Evolutionary conservation across 2,888 invertebrate genomes (phyloP), one percentile per base, ranked within the genome.

Genomic region (Cabera pusaria): DNA sequence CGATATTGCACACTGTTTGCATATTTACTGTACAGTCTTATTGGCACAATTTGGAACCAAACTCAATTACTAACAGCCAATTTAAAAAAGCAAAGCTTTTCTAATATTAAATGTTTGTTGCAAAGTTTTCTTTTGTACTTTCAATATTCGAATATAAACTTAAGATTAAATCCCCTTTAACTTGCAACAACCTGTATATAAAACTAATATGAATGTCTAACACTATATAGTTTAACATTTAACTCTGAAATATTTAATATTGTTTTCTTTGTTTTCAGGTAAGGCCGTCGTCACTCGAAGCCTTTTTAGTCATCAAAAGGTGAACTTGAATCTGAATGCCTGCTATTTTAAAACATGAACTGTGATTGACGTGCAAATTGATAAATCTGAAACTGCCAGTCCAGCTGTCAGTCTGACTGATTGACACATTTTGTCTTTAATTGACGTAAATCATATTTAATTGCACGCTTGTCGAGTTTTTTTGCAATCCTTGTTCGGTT

Each of bases 351-450:
- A 26, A 16, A 19, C n/a, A 28, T 18, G 24, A 28, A 17, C 17
- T 14, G 16, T 48, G 52, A 53, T 48, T 50, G 52, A 53, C 50
- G 38, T 36, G 18, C 21, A 36, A 39, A 44, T 40, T 42, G 70
- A 67, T 72, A 70, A 71, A 56, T 56, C 59, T 45, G 52, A 53
- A 56, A 59, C 59, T 54, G 64, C 60, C 65, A 57, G 59, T 59
- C 22, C 31, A n/a, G 3, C 53, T 52, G 65, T 64, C 63, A 52
- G 60, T 58, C 46, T 41, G 19, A 10, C 46, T 79, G 84, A 85
- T 72, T 80, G 84, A 82, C 82, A 73, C 68, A 64, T 80, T 83
- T 79, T 72, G 67, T 59, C 62, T 60, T 67, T 84, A 84, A 85
- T 84, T 84, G 84, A 81, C 83, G 59, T 66, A 59, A 36, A 51